Conservation (phyloP, 2,113 vertebrate genomes). For the Heloderma charlesbogerti region DNA sequence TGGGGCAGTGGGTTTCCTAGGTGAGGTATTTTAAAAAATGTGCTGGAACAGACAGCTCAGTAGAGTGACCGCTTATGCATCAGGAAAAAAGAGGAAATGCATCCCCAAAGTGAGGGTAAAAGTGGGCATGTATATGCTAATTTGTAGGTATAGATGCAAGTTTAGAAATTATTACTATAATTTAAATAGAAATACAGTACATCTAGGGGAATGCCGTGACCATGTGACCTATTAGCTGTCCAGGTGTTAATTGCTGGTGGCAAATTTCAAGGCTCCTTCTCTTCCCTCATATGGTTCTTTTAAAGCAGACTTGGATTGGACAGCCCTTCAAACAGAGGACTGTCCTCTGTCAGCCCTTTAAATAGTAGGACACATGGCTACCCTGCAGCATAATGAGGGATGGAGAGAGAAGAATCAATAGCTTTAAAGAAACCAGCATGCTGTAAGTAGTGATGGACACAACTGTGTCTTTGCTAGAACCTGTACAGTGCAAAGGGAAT, state of each 20-base stretch:
- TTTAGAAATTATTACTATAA: not conserved
- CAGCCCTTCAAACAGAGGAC: not conserved
- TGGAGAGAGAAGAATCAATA: not conserved
- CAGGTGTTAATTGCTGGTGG: not conserved
- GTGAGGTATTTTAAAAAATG: slow-evolving; percentile 16
- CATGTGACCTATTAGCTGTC: not conserved
- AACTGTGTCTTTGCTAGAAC: not conserved
- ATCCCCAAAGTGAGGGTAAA: no score
- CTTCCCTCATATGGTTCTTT: not conserved
- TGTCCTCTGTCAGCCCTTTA: not conserved
- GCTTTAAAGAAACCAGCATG: not conserved
- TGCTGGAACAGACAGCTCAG: not conserved
- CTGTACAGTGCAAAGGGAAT: not conserved
- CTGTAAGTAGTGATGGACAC: not conserved
- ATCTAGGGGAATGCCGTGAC: not conserved
- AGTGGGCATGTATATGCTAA: no score
- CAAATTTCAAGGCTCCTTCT: not conserved
- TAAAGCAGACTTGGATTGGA: not conserved
- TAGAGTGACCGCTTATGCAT: no score
- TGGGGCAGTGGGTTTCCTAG: slow-evolving; percentile 26
- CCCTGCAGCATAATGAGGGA: not conserved
- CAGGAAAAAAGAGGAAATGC: no score
- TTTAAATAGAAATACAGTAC: not conserved
- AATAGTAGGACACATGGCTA: no score
- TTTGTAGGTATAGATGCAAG: no score